These are phyloP conservation scores for Pemphredon lugubris DNA, from an alignment of 2,888 invertebrate genomes.

Conservation along the genomic window DNA sequence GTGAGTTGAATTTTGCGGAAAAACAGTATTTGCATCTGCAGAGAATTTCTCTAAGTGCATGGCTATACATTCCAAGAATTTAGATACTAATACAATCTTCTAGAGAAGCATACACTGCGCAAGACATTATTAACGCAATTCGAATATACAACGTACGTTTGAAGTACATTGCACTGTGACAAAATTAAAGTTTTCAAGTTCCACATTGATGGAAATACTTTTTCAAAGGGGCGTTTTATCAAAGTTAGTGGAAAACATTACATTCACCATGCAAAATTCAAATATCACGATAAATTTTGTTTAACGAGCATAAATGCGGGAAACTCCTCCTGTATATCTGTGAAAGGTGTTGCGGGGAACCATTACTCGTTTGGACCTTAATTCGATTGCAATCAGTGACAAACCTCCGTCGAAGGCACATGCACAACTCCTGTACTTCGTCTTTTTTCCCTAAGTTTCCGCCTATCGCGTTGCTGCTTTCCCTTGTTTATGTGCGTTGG, in stretches of 20 bases:
- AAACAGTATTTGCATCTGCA: background rate
- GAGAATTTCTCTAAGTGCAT: conserved; percentile 1
- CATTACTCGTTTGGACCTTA: conserved; percentile 34
- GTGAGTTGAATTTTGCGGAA: conserved; percentile 24
- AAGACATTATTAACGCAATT: background rate
- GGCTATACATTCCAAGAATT: conserved; percentile 1
- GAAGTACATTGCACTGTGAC: background rate
- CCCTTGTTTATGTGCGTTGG: conserved; percentile 83
- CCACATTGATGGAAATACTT: too few species aligned
- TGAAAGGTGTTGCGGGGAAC: conserved; percentile 25
- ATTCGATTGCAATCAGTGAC: conserved; percentile 58
- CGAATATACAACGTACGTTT: background rate
- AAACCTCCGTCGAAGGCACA: conserved; percentile 84
- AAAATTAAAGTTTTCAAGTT: background rate
- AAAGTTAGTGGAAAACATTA: background rate
- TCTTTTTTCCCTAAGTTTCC: conserved; percentile 84
- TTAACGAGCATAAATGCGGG: conserved; percentile 13
- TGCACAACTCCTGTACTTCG: conserved; percentile 84
- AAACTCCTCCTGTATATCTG: conserved; percentile 10
- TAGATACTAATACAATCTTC: background rate
- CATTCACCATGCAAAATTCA: conserved; percentile 30
- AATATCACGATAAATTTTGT: conserved; percentile 3
- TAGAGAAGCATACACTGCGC: background rate
- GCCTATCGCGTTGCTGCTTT: conserved; percentile 83
- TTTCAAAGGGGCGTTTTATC: too few species aligned